phyloP scores from a whole-genome alignment of 1,140 invertebrate genomes.

The Bombus confusus region DNA sequence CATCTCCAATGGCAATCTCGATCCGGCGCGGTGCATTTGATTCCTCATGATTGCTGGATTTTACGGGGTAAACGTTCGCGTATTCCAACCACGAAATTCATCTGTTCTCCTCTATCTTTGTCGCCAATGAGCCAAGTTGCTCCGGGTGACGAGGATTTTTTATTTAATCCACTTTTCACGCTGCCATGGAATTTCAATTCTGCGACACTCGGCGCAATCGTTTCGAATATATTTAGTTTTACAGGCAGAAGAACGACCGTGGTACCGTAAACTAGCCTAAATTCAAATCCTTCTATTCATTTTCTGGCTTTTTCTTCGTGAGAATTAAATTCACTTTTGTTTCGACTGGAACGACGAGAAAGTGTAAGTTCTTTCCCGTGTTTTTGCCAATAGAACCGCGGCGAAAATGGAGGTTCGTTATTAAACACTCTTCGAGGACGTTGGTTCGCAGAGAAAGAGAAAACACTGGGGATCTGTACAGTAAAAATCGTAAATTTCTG shows the following conservation, averaged over 20 bases:
- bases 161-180: neutral
- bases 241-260: neutral
- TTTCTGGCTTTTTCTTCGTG: neutral
- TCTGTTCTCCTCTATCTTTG: neutral
- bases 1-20: constrained; percentile 47
- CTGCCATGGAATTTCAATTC: neutral
- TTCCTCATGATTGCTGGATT: constrained; percentile 1
- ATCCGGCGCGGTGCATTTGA: constrained; percentile 25
- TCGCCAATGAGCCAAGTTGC: neutral
- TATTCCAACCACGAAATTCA: constrained; percentile 31
- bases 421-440: neutral
- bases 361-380: neutral
- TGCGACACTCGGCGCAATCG: neutral
- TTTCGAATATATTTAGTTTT: neutral
- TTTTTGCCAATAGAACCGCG: neutral
- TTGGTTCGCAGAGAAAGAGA: too few relatives aligned
- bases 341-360: neutral
- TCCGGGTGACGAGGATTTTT: neutral
- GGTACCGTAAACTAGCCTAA: neutral
- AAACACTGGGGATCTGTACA: neutral
- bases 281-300: neutral
- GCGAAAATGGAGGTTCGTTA: neutral
- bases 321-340: neutral
- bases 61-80: neutral
- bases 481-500: neutral